Evolutionary conservation across 2,888 invertebrate species (phyloP).

Genomic region (Acrobasis consociella): DNA sequence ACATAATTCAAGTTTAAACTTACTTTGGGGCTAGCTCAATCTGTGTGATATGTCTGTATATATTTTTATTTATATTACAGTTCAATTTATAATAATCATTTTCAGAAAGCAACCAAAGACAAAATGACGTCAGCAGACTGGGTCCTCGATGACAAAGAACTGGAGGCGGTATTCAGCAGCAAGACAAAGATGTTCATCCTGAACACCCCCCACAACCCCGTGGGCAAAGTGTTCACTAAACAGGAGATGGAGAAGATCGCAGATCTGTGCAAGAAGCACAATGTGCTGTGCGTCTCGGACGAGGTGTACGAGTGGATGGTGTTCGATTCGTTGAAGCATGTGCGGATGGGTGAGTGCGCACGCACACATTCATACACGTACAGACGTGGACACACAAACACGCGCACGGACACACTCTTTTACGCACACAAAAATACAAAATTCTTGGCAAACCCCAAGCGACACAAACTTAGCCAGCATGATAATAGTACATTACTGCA

Average conservation of each 20-base stretch:
- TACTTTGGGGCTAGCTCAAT: no score
- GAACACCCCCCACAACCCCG: slow-evolving; percentile 99
- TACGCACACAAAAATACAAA: no score
- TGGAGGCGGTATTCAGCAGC: slow-evolving; percentile 89
- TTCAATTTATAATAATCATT: no score
- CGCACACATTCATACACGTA: no score
- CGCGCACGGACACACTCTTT: no score
- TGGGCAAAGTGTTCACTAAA: slow-evolving; percentile 92
- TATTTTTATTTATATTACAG: no score
- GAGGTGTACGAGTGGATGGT: slow-evolving; percentile 99
- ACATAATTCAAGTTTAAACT: no score
- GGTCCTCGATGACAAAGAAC: slow-evolving; percentile 91
- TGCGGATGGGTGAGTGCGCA: slow-evolving; percentile 90
- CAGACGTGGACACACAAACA: no score
- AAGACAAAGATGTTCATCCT: slow-evolving; percentile 97
- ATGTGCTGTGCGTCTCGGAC: slow-evolving; percentile 95
- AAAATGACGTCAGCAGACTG: slow-evolving; percentile 91
- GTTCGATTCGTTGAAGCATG: slow-evolving; percentile 90
- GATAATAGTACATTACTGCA: no score
- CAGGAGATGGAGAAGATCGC: slow-evolving; percentile 91
- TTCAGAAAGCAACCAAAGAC: slow-evolving; percentile 69
- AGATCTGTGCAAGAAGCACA: slow-evolving; percentile 94
- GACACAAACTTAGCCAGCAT: no score
- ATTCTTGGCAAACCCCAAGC: no score
- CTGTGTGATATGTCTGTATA: no score